Evolutionary conservation across 2,113 vertebrate species (phyloP), one percentile per base, ranked within the genome.

Genomic region (Solea senegalensis): DNA sequence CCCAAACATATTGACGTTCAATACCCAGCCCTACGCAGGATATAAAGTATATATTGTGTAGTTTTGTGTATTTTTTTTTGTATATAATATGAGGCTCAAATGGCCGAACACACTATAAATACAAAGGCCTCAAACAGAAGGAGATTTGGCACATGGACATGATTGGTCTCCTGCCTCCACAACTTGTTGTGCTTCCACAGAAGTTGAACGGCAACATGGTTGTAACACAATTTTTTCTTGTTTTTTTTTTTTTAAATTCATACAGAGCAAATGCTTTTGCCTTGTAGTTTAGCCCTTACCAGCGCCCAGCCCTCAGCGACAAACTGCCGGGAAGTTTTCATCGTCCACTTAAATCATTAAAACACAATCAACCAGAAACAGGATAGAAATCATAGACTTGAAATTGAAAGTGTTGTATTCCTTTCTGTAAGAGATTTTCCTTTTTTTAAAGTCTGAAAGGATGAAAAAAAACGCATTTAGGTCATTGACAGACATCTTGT

Each of bases 271-370:
- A 41, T 13, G 0, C 1, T 34, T 51, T 56, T 62, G 53, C 58
- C 5, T 57, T 69, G 41, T 59, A 76, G 68, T 40, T 67, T 78
- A 93, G 91, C 91, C 93, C 91, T 92, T 92, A 86, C 78, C 72
- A 69, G 80, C 71, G 72, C 51, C 75, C 63, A 50, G 34, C 26
- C 15, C 26, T 66, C 62, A 72, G 21, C 56, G 55, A 85, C 65
- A 54, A 59, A 80, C 49, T 74, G 14, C 55, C 45, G 69, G 26
- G 40, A 74, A 80, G 27, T 26, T 52, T 55, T 51, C 13, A 49
- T 14, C 62, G n/a, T 72, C 60, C 49, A 65, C 59, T 68, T 54
- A 11, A 67, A 26, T 41, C 15, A 54, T 34, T 66, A 9, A 51
- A 71, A 80, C 16, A 26, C 9, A 76, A 69, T 69, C 46, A 21